These are phyloP conservation scores for Caenorhabditis elegans DNA, from an alignment of 1,140 invertebrate genomes.

Conservation along the genomic window WBcel235 BX284606.5:4261001-4261500, in stretches of 20 bases:
- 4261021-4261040: no score
- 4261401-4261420: constrained; percentile 58
- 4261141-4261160: not conserved
- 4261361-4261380: not conserved
- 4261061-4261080: constrained; percentile 62
- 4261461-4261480: not conserved
- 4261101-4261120: constrained; percentile 47
- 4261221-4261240: constrained; percentile 56
- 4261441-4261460: constrained; percentile 46
- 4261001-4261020: constrained; percentile 41
- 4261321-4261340: constrained; percentile 53
- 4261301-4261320: not conserved
- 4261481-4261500: not conserved
- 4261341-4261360: constrained; percentile 44
- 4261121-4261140: constrained; percentile 55
- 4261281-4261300: constrained; percentile 14
- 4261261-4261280: not conserved
- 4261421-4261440: constrained; percentile 63
- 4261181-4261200: constrained; percentile 64
- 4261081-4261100: constrained; percentile 65
- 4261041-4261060: constrained; percentile 55
- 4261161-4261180: constrained; percentile 49
- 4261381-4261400: constrained; percentile 63
- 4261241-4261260: constrained; percentile 60
- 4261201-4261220: constrained; percentile 48